Base-by-base conservation (phyloP, 2,888 invertebrate species). In the Spicauda simplicius region DNA sequence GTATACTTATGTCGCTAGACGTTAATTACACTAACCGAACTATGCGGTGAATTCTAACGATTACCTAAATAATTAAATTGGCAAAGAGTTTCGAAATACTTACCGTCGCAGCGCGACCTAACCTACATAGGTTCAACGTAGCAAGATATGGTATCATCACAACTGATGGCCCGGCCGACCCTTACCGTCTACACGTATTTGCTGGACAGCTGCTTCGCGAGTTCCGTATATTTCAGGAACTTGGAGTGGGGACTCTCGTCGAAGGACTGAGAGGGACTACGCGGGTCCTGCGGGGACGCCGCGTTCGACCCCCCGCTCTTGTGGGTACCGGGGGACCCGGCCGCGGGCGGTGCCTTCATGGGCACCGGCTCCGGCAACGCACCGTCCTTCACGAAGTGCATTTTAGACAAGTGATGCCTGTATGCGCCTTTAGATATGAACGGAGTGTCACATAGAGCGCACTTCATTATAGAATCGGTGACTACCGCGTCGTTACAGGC, bases 381-480 rank as follows among this genome's bases (percentile, higher is more conserved):
- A n/a, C 97, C 97, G 80, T 98, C 98, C 85, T 98, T 98, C 69
- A 98, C 97, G 84, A 98, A 98, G 87, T 98, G 98, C 96, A 98
- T 97, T 90, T 98, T 98, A 58, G 98, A 98, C 78, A 99, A 93
- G 82, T 99, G 99, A 88, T 99, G 99, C 80, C 99, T 95, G 90
- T 98, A 99, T 12, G 99, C 98, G 64, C 98, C 99, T 90, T 98
- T 99, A 52, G 99, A 98, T 76, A 98, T 97, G 87, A 99, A 99
- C 30, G 98, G 98, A 25, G 98, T 98, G 89, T 98, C 98, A 93
- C 98, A 98, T 82, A 98, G 97, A 64, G 98, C 97, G 90, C 98
- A 98, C 88, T 98, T 98, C 96, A 98, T 97, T 70, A 97, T 96
- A 33, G 97, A 97, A 80, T 97, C 97, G 0, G 97, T 97, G 80